Conservation (phyloP, 2,888 invertebrate genomes). For the Hemaris fuciformis region DNA sequence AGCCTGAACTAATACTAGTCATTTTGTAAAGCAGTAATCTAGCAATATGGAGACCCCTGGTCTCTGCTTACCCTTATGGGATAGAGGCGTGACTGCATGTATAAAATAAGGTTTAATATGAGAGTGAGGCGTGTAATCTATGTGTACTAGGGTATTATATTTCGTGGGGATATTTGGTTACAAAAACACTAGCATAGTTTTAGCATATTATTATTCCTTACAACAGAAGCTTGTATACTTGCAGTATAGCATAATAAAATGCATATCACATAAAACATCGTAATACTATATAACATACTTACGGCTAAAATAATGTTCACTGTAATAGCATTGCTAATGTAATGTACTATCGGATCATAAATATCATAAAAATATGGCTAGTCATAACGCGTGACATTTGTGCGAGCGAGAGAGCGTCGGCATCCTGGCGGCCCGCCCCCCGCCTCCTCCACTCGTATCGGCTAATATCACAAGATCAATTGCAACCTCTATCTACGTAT, state of each 20-base stretch:
- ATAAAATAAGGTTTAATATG: too few species aligned
- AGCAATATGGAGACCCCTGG: too few species aligned
- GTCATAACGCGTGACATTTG: constrained; percentile 61
- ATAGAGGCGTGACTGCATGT: too few species aligned
- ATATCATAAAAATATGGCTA: constrained; percentile 76
- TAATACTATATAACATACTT: constrained; percentile 81
- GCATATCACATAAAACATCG: constrained; percentile 80
- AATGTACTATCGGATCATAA: constrained; percentile 46
- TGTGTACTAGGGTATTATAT: background rate
- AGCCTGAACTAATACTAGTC: too few species aligned
- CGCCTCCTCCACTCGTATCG: constrained; percentile 40
- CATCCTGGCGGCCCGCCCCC: constrained; percentile 21
- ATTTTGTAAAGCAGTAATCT: too few species aligned
- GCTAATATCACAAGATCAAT: constrained; percentile 76
- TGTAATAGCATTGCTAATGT: constrained; percentile 54
- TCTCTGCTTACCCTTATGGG: too few species aligned
- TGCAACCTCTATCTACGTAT: constrained; percentile 55
- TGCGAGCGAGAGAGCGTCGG: constrained; percentile 44
- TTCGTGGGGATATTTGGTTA: background rate
- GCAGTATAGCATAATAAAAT: constrained; percentile 79
- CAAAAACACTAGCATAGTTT: constrained; percentile 25
- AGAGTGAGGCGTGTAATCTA: background rate
- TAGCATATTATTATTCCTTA: constrained; percentile 71
- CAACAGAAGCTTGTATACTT: constrained; percentile 81
- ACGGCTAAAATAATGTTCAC: constrained; percentile 71